A percentile compares a stretch with the other conserved stretches of the same genome.
These are phyloP conservation scores for Thumatha senex DNA, from an alignment of 2,888 invertebrate genomes.

Conservation along the genomic window DNA sequence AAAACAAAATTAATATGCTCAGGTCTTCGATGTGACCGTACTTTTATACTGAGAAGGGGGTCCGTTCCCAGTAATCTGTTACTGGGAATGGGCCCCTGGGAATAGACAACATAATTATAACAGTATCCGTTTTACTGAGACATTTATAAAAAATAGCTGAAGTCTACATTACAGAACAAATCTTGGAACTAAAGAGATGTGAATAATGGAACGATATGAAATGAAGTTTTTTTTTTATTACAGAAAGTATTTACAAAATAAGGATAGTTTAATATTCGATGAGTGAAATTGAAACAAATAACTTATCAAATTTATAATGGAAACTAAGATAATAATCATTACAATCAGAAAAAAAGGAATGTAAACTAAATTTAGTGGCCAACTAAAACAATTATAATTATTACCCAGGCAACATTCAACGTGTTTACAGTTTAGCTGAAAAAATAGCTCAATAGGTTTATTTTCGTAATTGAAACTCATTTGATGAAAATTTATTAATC, in stretches of 20 bases:
- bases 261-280: slow-evolving; percentile 6
- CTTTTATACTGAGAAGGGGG: no score
- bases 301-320: slow-evolving; percentile 12
- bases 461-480: no score
- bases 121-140: no score
- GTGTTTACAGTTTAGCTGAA: slow-evolving; percentile 2
- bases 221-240: neutral
- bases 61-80: no score
- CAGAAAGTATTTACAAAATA: slow-evolving; percentile 24
- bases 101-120: no score
- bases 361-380: slow-evolving; percentile 37
- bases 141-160: no score
- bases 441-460: neutral
- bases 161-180: slow-evolving; percentile 1
- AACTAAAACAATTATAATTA: slow-evolving; percentile 14
- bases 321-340: slow-evolving; percentile 20
- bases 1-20: no score
- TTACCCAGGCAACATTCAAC: slow-evolving; percentile 15
- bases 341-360: slow-evolving; percentile 35
- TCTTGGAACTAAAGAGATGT: slow-evolving; percentile 3
- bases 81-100: no score
- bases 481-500: no score
- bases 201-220: slow-evolving; percentile 2
- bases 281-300: slow-evolving; percentile 7
- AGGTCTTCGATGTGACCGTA: no score